Evolutionary conservation across 2,113 vertebrate genomes (phyloP).

Genomic region (Nyctereutes procyonoides): DNA sequence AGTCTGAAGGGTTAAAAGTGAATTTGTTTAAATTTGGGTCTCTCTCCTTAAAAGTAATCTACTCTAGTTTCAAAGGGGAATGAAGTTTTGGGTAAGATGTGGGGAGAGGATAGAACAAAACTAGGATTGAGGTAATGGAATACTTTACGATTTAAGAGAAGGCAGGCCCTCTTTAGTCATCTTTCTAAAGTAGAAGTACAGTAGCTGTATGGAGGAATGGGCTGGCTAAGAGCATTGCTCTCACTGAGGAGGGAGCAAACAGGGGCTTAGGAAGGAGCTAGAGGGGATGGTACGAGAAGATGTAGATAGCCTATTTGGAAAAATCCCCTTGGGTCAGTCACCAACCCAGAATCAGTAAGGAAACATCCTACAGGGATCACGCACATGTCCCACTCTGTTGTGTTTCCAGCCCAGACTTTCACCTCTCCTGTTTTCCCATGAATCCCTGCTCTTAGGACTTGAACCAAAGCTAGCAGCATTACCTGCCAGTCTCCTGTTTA

Average conservation of each 20-base stretch:
- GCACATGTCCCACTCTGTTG: background rate
- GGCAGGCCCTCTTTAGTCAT: background rate
- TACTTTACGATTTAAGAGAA: background rate
- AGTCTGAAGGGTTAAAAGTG: background rate
- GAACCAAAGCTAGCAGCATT: background rate
- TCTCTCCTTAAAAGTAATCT: background rate
- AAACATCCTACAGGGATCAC: background rate
- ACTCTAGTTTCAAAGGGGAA: background rate
- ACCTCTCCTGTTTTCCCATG: background rate
- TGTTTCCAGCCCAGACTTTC: background rate
- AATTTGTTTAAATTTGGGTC: background rate
- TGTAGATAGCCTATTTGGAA: background rate
- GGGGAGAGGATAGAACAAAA: background rate
- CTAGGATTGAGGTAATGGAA: background rate
- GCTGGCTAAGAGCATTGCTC: background rate
- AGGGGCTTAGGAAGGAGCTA: background rate
- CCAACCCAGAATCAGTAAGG: background rate
- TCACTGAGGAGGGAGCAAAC: background rate
- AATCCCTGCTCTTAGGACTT: background rate
- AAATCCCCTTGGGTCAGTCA: background rate
- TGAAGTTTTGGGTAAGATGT: background rate
- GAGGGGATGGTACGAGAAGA: background rate
- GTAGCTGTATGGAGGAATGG: rapidly evolving
- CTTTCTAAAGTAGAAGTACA: background rate
- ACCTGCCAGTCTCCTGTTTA: background rate